Evolutionary conservation across 2,797 vertebrate species (phyloP).

Genomic region (Oryzias dopingdopingensis): DNA sequence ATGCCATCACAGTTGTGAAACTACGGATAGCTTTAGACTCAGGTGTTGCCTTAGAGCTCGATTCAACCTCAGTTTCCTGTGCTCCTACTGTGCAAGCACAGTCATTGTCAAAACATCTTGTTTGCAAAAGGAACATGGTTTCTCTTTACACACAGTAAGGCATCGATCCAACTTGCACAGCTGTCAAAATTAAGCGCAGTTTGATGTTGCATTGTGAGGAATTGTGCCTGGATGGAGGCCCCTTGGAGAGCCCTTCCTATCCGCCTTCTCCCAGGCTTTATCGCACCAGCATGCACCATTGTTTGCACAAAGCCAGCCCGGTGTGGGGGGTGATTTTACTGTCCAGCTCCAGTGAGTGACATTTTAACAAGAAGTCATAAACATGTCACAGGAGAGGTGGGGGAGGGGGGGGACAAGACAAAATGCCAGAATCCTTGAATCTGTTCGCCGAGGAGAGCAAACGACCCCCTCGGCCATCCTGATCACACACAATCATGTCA

Average conservation of each 20-base stretch:
- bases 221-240: slow-evolving; percentile 35
- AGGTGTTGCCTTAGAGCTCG: slow-evolving; percentile 17
- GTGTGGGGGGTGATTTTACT: slow-evolving; percentile 34
- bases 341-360: slow-evolving; percentile 56
- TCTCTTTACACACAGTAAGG: slow-evolving; percentile 19
- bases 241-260: slow-evolving; percentile 1
- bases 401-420: slow-evolving; percentile 21
- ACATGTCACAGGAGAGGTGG: slow-evolving; percentile 45
- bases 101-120: slow-evolving; percentile 34
- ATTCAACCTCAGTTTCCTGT: slow-evolving; percentile 20
- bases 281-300: slow-evolving; percentile 48
- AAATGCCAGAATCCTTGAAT: slow-evolving; percentile 58
- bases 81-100: slow-evolving; percentile 29
- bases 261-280: slow-evolving; percentile 54
- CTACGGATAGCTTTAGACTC: slow-evolving; percentile 7
- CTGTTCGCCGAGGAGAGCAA: slow-evolving; percentile 43
- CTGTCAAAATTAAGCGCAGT: slow-evolving; percentile 48
- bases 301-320: slow-evolving; percentile 34
- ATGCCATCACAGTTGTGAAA: too few relatives aligned
- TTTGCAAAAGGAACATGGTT: slow-evolving; percentile 53
- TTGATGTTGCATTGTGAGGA: slow-evolving; percentile 52
- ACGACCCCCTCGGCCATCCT: slow-evolving; percentile 46
- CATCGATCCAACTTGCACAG: slow-evolving; percentile 50
- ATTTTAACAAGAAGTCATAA: slow-evolving; percentile 74
- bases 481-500: slow-evolving; percentile 75